These are phyloP conservation scores for Brachypodius melanocephalos DNA, from an alignment of 2,113 vertebrate genomes.

Conservation along the genomic window DNA sequence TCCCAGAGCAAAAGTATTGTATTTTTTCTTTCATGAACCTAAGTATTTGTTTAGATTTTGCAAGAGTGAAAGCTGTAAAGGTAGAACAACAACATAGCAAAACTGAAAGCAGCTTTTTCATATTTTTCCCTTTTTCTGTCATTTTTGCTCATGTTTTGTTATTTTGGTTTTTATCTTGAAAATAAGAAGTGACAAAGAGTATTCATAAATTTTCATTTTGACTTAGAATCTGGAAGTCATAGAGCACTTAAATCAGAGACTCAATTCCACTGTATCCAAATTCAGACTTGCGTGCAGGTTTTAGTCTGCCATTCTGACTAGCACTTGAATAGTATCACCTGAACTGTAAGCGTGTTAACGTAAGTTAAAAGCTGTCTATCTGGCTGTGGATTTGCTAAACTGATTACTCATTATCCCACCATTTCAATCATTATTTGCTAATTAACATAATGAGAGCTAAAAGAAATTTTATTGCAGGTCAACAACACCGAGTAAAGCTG, in stretches of 20 bases:
- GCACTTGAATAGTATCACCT: not conserved
- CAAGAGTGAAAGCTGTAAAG: not conserved
- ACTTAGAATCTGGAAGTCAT: not conserved
- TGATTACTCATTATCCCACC: not conserved
- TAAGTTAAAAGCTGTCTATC: not conserved
- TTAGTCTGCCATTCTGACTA: not conserved
- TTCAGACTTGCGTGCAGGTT: not conserved
- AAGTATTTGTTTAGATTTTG: not conserved
- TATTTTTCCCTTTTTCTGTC: not conserved
- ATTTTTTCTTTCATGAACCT: not conserved
- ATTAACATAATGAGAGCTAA: not conserved
- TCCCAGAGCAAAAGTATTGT: not conserved
- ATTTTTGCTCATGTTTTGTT: not conserved
- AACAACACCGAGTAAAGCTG: not conserved
- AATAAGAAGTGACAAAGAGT: not conserved
- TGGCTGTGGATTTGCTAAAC: not conserved
- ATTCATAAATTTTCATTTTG: not conserved
- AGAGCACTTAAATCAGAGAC: not conserved
- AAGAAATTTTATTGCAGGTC: not conserved
- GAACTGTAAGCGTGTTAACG: not conserved
- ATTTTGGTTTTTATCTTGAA: not conserved
- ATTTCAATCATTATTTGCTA: not conserved
- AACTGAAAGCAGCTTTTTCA: not conserved
- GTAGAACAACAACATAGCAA: not conserved
- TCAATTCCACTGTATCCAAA: not conserved